These are phyloP conservation scores for Rhabdomys pumilio DNA, from an alignment of 2,797 vertebrate species.

Conservation along the genomic window DNA sequence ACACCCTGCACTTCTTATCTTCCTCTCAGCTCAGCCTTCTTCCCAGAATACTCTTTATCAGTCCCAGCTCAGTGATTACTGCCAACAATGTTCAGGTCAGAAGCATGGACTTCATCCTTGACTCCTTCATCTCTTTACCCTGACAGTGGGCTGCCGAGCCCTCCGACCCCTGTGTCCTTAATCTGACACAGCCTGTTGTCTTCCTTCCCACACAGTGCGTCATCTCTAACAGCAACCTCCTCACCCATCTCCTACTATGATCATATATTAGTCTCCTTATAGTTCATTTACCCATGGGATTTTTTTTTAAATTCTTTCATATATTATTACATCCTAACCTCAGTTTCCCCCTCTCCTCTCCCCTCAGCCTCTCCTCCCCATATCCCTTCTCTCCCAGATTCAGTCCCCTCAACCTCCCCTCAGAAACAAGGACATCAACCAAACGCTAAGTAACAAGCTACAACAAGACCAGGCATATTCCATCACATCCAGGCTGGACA, in stretches of 20 bases:
- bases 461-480: neutral
- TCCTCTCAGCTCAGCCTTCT: accelerated
- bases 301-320: neutral
- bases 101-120: neutral
- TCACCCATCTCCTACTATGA: neutral
- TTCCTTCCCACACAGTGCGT: neutral
- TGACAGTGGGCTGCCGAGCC: neutral
- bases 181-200: neutral
- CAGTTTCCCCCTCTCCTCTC: neutral
- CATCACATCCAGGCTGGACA: neutral
- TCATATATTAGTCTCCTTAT: neutral
- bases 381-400: neutral
- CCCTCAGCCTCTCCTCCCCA: neutral
- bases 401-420: neutral
- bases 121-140: constrained; percentile 7
- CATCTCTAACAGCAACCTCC: neutral
- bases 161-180: neutral
- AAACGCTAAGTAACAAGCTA: neutral
- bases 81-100: neutral
- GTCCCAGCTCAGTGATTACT: neutral
- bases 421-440: neutral
- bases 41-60: neutral
- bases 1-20: neutral
- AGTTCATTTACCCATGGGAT: neutral
- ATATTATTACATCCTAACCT: neutral